Evolutionary conservation across 2,888 invertebrate species (phyloP).

Genomic region (Coenonympha glycerion): DNA sequence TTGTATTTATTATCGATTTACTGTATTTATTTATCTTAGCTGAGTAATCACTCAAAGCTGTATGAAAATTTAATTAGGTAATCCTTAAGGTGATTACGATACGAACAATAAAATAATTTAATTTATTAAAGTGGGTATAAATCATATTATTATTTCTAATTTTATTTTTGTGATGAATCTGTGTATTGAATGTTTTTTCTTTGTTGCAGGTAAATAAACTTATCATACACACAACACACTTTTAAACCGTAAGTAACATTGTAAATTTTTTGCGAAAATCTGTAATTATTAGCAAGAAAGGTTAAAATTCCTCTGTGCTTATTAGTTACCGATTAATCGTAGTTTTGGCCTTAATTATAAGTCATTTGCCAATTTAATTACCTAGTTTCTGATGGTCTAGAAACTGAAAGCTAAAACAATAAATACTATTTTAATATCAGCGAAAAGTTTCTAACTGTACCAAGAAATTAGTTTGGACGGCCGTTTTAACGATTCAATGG

Average conservation of each 20-base stretch:
- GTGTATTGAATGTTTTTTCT: not conserved
- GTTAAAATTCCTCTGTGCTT: too few relatives aligned
- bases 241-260: not conserved
- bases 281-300: too few relatives aligned
- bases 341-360: too few relatives aligned
- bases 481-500: constrained; percentile 8
- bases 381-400: not conserved
- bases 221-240: not conserved
- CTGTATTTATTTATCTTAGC: constrained; percentile 6
- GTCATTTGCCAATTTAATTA: too few relatives aligned
- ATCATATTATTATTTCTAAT: too few relatives aligned
- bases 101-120: too few relatives aligned
- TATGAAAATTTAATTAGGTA: too few relatives aligned
- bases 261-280: too few relatives aligned
- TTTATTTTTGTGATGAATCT: too few relatives aligned
- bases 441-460: constrained; percentile 10
- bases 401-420: not conserved
- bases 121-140: too few relatives aligned
- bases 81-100: not conserved
- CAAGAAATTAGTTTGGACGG: constrained; percentile 8
- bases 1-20: constrained; percentile 21
- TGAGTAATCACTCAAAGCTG: constrained; percentile 1
- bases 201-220: not conserved
- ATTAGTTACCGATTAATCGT: too few relatives aligned
- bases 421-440: not conserved